A percentile compares a stretch with the other conserved stretches of the same genome.
Evolutionary conservation across 2,797 vertebrate genomes (phyloP).

Genomic region (Rousettus madagascariensis): DNA sequence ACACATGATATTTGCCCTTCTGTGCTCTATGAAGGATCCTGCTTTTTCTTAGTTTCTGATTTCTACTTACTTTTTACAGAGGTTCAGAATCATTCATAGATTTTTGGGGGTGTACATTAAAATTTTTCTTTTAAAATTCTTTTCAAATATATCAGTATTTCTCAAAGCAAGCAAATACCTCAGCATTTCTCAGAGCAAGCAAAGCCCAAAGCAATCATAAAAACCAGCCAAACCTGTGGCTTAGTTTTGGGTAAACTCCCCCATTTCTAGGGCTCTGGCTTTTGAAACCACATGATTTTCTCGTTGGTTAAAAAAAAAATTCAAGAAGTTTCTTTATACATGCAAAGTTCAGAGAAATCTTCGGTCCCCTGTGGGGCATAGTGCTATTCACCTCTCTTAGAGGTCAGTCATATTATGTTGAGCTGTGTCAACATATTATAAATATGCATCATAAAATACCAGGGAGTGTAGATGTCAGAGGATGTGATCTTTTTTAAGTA

Average conservation of each 20-base stretch:
- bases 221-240: background rate
- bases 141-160: background rate
- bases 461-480: background rate
- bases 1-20: background rate
- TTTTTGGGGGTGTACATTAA: background rate
- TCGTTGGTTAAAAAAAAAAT: background rate
- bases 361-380: background rate
- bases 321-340: background rate
- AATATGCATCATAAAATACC: background rate
- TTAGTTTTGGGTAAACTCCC: background rate
- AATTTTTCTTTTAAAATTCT: background rate
- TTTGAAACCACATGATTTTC: background rate
- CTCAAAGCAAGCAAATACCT: background rate
- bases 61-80: background rate
- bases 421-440: background rate
- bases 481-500: background rate
- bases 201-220: conserved; percentile 11
- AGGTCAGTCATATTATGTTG: background rate
- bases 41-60: background rate
- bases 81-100: background rate
- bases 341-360: background rate
- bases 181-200: conserved; percentile 11
- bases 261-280: background rate
- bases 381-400: background rate
- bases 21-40: background rate